phyloP scores from a whole-genome alignment of 2,888 invertebrate species.

The Caenorhabditis sp. region DNA sequence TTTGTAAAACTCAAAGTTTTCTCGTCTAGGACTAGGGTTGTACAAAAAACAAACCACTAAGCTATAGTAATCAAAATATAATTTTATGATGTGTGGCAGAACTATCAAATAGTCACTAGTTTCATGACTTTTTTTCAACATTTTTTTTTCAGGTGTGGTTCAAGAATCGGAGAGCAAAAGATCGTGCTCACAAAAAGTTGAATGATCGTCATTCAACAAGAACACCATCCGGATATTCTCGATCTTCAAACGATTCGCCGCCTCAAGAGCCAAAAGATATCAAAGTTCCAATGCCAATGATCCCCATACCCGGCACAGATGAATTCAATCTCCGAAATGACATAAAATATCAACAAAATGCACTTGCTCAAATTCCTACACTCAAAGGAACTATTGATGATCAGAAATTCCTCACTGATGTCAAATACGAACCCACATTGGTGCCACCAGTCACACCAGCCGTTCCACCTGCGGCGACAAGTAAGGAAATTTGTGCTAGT shows the following conservation, averaged over 20 bases:
- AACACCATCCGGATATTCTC: conserved; percentile 29
- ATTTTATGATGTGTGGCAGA: no score
- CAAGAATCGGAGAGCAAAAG: conserved; percentile 64
- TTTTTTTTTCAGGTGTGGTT: conserved; percentile 60
- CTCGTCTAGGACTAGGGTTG: no score
- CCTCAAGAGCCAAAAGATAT: conserved; percentile 37
- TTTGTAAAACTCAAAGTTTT: no score
- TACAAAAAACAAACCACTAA: no score
- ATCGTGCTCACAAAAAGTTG: conserved; percentile 50
- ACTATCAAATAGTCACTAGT: no score
- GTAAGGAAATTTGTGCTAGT: not conserved
- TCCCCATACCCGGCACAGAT: conserved; percentile 49
- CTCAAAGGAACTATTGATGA: conserved; percentile 16
- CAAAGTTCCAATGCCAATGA: conserved; percentile 26
- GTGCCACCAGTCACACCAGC: conserved; percentile 16
- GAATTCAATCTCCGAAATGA: conserved; percentile 46
- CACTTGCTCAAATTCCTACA: conserved; percentile 16
- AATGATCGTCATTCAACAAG: conserved; percentile 12
- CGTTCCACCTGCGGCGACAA: not conserved
- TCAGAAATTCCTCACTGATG: conserved; percentile 6
- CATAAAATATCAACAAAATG: conserved; percentile 32
- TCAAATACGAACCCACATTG: conserved; percentile 22
- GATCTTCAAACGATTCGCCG: conserved; percentile 40
- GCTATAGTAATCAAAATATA: no score
- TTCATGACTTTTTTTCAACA: no score